These are phyloP conservation scores for Drosophila monieri DNA, from an alignment of 2,888 invertebrate genomes.

Conservation along the genomic window DNA sequence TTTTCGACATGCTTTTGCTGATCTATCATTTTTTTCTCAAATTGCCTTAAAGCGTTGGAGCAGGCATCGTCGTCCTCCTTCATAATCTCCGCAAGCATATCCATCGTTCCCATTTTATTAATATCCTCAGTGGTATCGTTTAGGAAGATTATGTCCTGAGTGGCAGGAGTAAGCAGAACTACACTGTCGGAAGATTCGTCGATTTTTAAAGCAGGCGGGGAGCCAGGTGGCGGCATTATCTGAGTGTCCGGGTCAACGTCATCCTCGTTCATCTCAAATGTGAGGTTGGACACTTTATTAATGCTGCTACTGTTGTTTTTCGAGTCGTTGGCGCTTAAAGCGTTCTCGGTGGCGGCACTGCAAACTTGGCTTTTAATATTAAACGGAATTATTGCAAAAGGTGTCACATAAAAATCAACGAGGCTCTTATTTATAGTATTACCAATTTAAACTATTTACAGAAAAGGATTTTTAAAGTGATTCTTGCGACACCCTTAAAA, in stretches of 20 bases:
- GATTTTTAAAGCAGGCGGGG: slow-evolving; percentile 12
- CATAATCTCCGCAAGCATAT: slow-evolving; percentile 68
- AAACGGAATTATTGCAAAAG: not conserved
- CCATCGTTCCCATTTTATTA: slow-evolving; percentile 67
- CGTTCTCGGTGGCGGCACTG: slow-evolving; percentile 65
- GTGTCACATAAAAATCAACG: not conserved
- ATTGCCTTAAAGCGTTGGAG: slow-evolving; percentile 59
- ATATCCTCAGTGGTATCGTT: slow-evolving; percentile 71
- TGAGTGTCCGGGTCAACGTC: slow-evolving; percentile 23
- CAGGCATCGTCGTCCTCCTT: slow-evolving; percentile 59
- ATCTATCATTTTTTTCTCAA: slow-evolving; percentile 65
- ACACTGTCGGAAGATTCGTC: slow-evolving; percentile 61
- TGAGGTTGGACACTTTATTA: slow-evolving; percentile 28
- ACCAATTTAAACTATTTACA: too few species aligned
- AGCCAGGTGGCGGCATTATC: slow-evolving; percentile 31
- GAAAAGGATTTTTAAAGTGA: not conserved
- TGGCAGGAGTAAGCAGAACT: slow-evolving; percentile 76
- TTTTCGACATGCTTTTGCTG: slow-evolving; percentile 41
- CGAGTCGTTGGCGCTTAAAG: slow-evolving; percentile 25
- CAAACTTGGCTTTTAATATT: slow-evolving; percentile 61
- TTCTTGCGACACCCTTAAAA: not conserved
- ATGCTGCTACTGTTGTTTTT: slow-evolving; percentile 12
- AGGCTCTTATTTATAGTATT: too few species aligned
- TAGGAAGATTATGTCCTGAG: slow-evolving; percentile 81
- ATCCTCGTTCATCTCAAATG: slow-evolving; percentile 60